Percentiles rank a stretch among this genome's conserved stretches.
These are phyloP conservation scores for Shinisaurus crocodilurus DNA, from an alignment of 2,113 vertebrate species.

Conservation along the genomic window DNA sequence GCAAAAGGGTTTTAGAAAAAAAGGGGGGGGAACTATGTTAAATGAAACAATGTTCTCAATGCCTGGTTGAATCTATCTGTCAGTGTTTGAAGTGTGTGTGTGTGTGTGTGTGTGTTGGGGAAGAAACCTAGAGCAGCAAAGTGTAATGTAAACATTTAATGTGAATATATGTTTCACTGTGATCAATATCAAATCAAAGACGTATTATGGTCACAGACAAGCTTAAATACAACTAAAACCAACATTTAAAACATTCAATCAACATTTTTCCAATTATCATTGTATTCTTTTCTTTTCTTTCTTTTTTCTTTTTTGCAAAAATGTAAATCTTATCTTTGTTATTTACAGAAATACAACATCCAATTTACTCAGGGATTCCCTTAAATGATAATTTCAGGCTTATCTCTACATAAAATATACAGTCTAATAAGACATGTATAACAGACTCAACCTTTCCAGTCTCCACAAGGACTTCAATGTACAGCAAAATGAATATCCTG, in stretches of 20 bases:
- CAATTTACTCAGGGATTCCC: neutral
- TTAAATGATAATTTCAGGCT: neutral
- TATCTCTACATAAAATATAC: neutral
- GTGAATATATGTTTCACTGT: conserved; percentile 40
- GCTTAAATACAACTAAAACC: neutral
- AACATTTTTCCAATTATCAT: neutral
- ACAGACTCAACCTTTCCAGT: too few relatives aligned
- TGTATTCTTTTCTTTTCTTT: neutral
- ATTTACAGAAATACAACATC: neutral
- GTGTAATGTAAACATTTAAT: neutral
- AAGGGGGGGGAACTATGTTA: neutral
- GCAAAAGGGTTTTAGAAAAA: conserved; percentile 19
- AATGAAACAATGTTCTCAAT: conserved; percentile 38
- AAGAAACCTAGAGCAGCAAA: conserved; percentile 21
- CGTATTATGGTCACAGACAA: too few relatives aligned
- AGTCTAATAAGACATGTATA: too few relatives aligned
- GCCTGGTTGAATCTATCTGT: conserved; percentile 7
- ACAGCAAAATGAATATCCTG: neutral
- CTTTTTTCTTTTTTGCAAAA: neutral
- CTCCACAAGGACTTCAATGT: neutral
- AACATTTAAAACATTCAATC: neutral
- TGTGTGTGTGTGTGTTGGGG: neutral
- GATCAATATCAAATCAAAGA: conserved; percentile 26
- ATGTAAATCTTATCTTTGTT: neutral
- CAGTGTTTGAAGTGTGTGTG: conserved; percentile 12